These are phyloP conservation scores for Plectrocnemia conspersa DNA, from an alignment of 1,140 invertebrate species.

Conservation along the genomic window DNA sequence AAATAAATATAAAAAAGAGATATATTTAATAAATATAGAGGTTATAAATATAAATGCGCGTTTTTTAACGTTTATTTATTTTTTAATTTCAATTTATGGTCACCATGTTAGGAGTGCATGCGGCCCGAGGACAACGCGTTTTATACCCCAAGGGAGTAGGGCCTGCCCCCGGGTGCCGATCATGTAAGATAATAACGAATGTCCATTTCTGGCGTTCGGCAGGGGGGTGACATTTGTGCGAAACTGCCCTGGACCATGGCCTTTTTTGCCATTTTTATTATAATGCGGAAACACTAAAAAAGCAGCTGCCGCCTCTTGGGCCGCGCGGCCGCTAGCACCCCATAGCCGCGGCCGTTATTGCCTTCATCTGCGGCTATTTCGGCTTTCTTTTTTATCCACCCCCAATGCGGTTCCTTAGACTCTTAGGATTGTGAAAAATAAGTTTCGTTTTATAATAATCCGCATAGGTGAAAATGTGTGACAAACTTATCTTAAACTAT, in stretches of 20 bases:
- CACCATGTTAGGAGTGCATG: no score
- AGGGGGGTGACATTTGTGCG: slow-evolving; percentile 33
- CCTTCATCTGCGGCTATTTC: slow-evolving; percentile 31
- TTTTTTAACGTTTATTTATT: no score
- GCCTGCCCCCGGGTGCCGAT: slow-evolving; percentile 15
- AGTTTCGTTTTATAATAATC: no score
- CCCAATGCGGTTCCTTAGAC: no score
- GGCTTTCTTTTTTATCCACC: slow-evolving; percentile 25
- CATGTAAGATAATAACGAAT: slow-evolving; percentile 35
- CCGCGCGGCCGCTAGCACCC: slow-evolving; percentile 24
- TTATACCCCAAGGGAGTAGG: neutral
- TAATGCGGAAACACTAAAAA: slow-evolving; percentile 36
- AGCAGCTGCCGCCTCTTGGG: slow-evolving; percentile 27
- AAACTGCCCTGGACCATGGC: slow-evolving; percentile 30
- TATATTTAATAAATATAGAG: no score
- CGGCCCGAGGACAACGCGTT: neutral
- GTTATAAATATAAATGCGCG: no score
- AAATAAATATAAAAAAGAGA: no score
- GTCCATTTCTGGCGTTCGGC: no score
- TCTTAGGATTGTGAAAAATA: no score
- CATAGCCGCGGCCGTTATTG: slow-evolving; percentile 31
- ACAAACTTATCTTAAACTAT: no score
- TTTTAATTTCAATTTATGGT: no score
- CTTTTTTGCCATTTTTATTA: slow-evolving; percentile 37
- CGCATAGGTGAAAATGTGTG: no score